Percentiles rank a stretch among this genome's conserved stretches.
phyloP scores from a whole-genome alignment of 2,797 vertebrate genomes.

The Semotilus atromaculatus region DNA sequence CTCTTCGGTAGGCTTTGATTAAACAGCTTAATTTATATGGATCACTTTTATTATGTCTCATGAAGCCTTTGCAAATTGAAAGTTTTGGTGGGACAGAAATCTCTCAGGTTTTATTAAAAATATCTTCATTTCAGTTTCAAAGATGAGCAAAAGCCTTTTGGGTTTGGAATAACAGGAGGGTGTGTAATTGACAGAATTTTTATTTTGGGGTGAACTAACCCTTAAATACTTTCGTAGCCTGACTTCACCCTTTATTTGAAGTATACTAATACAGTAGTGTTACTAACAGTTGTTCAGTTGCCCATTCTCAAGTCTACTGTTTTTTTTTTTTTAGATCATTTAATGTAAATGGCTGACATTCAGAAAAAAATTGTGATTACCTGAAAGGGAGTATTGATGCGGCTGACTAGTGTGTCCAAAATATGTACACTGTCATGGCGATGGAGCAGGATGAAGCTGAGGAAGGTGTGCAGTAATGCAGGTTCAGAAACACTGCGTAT shows the following conservation, averaged over 20 bases:
- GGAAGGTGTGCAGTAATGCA: constrained; percentile 92
- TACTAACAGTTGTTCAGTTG: background rate
- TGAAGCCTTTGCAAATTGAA: background rate
- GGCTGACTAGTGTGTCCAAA: constrained; percentile 93
- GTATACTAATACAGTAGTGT: background rate
- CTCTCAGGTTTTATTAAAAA: background rate
- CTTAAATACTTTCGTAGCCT: background rate
- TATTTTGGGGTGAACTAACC: background rate
- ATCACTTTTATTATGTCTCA: background rate
- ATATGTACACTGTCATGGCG: constrained; percentile 92
- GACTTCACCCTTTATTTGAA: background rate
- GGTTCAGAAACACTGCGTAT: constrained; percentile 91
- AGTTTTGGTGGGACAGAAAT: background rate
- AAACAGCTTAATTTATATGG: background rate
- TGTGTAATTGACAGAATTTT: background rate
- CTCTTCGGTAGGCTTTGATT: background rate
- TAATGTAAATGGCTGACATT: background rate
- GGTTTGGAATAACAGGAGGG: background rate
- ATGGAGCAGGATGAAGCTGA: constrained; percentile 93
- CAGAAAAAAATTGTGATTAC: constrained; percentile 67
- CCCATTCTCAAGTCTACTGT: background rate
- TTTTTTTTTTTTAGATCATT: background rate
- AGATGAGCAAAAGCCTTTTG: background rate
- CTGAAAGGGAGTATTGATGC: constrained; percentile 97
- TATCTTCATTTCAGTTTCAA: background rate